phyloP scores from a whole-genome alignment of 2,888 invertebrate species.

The Ornithoptera priamus region DNA sequence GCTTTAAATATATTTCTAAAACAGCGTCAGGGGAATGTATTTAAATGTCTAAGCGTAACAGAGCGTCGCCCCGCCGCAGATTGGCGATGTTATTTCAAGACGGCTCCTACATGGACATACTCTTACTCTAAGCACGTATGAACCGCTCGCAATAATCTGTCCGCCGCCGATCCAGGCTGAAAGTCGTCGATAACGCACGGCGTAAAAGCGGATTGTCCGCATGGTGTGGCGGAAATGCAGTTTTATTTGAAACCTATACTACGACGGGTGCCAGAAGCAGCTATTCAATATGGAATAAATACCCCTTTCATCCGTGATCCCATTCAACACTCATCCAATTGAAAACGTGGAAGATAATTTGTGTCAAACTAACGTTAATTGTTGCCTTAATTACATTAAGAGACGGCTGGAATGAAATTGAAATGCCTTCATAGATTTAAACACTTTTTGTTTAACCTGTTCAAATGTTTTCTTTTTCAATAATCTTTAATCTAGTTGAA shows the following conservation, averaged over 20 bases:
- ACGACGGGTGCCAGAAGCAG: constrained; percentile 1
- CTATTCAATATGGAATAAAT: constrained; percentile 10
- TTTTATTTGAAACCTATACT: constrained; percentile 23
- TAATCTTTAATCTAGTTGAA: not conserved
- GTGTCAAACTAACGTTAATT: constrained; percentile 8
- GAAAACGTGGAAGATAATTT: constrained; percentile 11
- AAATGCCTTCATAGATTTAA: not conserved
- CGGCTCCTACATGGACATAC: not conserved
- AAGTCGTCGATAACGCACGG: constrained; percentile 24
- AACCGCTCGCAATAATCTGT: constrained; percentile 15
- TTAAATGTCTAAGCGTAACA: not conserved
- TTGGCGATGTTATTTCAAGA: constrained; percentile 7
- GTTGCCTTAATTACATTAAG: constrained; percentile 5
- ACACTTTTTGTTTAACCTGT: not conserved
- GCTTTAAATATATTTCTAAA: not conserved
- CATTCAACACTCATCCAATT: constrained; percentile 24
- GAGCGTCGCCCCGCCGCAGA: not conserved
- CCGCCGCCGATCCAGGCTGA: constrained; percentile 19
- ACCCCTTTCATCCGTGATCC: constrained; percentile 20
- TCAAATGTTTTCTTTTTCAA: no score
- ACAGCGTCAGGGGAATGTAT: not conserved
- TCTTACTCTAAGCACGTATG: constrained; percentile 1
- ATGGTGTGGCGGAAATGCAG: constrained; percentile 8
- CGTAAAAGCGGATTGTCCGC: constrained; percentile 28
- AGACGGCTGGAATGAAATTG: not conserved